Base-by-base conservation (phyloP, 2,797 vertebrate genomes). In the Spatula clypeata region DNA sequence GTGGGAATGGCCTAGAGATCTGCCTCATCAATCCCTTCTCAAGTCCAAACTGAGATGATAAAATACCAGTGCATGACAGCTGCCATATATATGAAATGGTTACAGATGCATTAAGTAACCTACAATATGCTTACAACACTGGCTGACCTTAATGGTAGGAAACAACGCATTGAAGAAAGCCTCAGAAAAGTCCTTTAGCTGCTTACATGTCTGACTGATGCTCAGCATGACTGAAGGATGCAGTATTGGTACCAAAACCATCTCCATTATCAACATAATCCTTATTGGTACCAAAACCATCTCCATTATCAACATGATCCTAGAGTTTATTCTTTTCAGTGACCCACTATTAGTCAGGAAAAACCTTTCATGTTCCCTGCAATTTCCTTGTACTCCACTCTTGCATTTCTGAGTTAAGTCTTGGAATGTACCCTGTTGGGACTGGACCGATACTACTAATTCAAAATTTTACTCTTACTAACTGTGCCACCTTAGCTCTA, bases 391-490 rank as follows among this genome's bases (percentile, higher is more conserved):
- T 91, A 77, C 66, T 94, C 76, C 29, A 27, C 72, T 88, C 70
- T 55, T 57, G 36, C 70, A 45, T 81, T 91, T 94, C 82, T 96
- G 58, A 75, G 44, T 75, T 1, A 71, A 92, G 44, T 88, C 64
- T 45, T 75, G 42, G 55, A 72, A 73, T 40, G 16, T 69, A 38
- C 34, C 29, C 34, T 77, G 42, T 58, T 83, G 53, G 66, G 21
- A 31, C 4, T 86, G 76, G 89, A 94, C 95, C 79, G 84, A n/a
- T 89, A 81, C 69, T 66, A 72, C 31, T 93, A 74, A 93, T 86
- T 86, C 79, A 84, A 88, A 76, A 79, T 58, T 55, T 83, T 79
- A 45, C 64, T 91, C 67, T 91, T 94, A 86, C 79, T 86, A 75
- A 75, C 69, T 77, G 3, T 13, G 49, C 71, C 87, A 51, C 36